Conservation (phyloP, 2,797 vertebrate genomes). For the Sebastes jordani region DNA sequence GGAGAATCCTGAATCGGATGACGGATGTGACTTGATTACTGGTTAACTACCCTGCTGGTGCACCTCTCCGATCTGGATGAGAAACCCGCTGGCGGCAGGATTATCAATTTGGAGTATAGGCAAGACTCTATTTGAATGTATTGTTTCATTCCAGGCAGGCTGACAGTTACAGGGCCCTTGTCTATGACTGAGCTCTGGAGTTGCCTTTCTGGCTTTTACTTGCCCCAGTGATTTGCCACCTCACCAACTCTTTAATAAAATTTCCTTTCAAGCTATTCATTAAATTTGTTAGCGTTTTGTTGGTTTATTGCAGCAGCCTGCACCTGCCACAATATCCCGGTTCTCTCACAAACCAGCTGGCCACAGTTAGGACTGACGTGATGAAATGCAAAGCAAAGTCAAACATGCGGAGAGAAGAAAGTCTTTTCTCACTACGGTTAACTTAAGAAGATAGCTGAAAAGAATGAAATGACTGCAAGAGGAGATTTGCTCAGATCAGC, state of each 20-base stretch:
- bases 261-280: constrained; percentile 42
- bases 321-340: background rate
- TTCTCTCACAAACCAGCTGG: constrained; percentile 29
- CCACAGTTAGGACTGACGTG: constrained; percentile 5
- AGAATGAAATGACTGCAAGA: background rate
- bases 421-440: background rate
- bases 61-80: constrained; percentile 55
- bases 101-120: constrained; percentile 66
- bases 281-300: constrained; percentile 22
- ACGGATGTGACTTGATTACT: constrained; percentile 78
- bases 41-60: constrained; percentile 70
- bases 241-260: constrained; percentile 43
- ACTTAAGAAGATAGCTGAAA: background rate
- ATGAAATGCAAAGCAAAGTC: constrained; percentile 48
- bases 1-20: constrained; percentile 70
- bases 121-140: constrained; percentile 58
- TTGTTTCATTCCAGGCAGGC: constrained; percentile 53
- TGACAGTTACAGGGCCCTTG: constrained; percentile 20
- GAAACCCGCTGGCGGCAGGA: constrained; percentile 53
- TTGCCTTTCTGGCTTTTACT: constrained; percentile 33
- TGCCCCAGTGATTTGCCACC: constrained; percentile 45
- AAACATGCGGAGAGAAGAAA: constrained; percentile 13
- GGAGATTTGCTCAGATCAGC: constrained; percentile 7
- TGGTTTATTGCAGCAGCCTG: constrained; percentile 26
- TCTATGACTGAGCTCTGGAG: constrained; percentile 22